A percentile compares a stretch with the other conserved stretches of the same genome.
Conservation (phyloP, 2,888 invertebrate species). For the Urechis unicinctus region DNA sequence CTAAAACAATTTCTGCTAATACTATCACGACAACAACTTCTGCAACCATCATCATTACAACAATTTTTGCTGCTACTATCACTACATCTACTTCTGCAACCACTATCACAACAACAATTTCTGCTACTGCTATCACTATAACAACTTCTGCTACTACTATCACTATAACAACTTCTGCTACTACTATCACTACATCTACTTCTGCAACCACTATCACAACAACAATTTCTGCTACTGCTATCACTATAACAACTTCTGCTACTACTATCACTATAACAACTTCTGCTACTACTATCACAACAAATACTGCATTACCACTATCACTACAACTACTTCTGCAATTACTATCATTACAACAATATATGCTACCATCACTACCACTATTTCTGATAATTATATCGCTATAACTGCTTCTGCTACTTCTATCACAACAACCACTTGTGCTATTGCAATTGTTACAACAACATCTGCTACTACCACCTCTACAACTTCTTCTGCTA, state of each 20-base stretch:
- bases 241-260: background rate
- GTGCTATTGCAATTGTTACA: constrained; percentile 1
- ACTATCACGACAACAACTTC: background rate
- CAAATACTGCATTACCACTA: too few relatives aligned
- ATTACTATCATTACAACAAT: constrained; percentile 1
- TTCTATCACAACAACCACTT: constrained; percentile 1
- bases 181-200: background rate
- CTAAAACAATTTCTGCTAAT: too few relatives aligned
- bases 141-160: too few relatives aligned
- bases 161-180: too few relatives aligned
- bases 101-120: background rate
- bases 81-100: too few relatives aligned
- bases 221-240: background rate
- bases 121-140: constrained; percentile 1
- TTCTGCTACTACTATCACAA: too few relatives aligned
- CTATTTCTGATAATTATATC: background rate
- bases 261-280: too few relatives aligned
- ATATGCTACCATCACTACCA: background rate
- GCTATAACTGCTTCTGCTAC: constrained; percentile 1
- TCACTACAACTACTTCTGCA: constrained; percentile 2
- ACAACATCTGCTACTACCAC: constrained; percentile 5
- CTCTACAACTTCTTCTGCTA: constrained; percentile 2
- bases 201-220: background rate
- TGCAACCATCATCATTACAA: too few relatives aligned
- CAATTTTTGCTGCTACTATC: background rate